A percentile compares a stretch with the other conserved stretches of the same genome.
Conservation (phyloP, 2,888 invertebrate species). For the Drosophila paranaensis region DNA sequence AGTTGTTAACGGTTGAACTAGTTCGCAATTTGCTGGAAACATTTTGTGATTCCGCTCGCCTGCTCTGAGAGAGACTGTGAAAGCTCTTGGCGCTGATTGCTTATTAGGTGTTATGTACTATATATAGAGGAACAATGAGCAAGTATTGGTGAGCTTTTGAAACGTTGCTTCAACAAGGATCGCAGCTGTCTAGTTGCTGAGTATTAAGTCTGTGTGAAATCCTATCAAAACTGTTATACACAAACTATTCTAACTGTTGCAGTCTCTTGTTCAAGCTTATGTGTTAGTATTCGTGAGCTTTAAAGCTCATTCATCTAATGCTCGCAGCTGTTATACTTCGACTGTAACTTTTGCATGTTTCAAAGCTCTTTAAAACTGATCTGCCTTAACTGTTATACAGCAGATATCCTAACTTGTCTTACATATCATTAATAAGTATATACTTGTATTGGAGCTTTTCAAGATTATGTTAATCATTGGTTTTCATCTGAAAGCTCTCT, state of each 20-base stretch:
- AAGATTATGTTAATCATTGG: background rate
- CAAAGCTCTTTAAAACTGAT: background rate
- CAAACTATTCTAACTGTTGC: background rate
- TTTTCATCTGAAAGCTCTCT: background rate
- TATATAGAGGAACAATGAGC: background rate
- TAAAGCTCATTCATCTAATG: too few relatives aligned
- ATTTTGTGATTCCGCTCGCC: background rate
- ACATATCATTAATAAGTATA: too few relatives aligned
- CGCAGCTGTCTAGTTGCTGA: too few relatives aligned
- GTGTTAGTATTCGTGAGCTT: too few relatives aligned
- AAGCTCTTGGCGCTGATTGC: background rate
- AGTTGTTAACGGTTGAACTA: constrained; percentile 4
- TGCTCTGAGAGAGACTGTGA: background rate
- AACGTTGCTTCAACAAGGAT: too few relatives aligned
- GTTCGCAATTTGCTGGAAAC: constrained; percentile 15
- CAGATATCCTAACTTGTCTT: background rate
- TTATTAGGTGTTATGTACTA: too few relatives aligned
- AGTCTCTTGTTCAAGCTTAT: too few relatives aligned
- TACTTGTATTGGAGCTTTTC: background rate
- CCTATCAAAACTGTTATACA: background rate
- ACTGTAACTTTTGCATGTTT: background rate
- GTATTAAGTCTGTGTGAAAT: too few relatives aligned
- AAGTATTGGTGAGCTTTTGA: background rate
- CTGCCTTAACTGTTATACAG: background rate
- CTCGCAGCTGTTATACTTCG: too few relatives aligned